A percentile compares a stretch with the other conserved stretches of the same genome.
Evolutionary conservation across 2,888 invertebrate species (phyloP).

Genomic region (Erebia epiphron): DNA sequence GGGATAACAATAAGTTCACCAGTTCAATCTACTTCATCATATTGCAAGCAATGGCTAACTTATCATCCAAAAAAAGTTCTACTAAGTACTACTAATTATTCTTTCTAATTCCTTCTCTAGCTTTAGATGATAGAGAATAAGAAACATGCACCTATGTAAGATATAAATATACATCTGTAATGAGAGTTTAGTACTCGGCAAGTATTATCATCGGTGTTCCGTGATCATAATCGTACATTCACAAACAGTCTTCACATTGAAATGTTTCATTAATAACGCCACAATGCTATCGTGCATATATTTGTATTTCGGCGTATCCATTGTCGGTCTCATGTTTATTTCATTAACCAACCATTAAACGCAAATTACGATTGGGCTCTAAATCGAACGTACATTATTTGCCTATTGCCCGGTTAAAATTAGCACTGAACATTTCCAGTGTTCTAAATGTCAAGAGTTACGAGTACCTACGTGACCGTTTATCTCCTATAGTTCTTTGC

Average conservation of each 20-base stretch:
- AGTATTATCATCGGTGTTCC: not conserved
- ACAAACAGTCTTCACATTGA: not conserved
- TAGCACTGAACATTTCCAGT: conserved; percentile 35
- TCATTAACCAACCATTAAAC: conserved; percentile 8
- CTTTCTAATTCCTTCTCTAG: too few species aligned
- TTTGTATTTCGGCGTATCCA: not conserved
- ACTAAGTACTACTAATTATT: too few species aligned
- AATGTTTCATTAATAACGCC: not conserved
- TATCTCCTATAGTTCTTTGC: conserved; percentile 8
- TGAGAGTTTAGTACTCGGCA: too few species aligned
- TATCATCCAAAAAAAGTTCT: too few species aligned
- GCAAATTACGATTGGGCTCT: conserved; percentile 8
- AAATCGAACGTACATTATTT: conserved; percentile 15
- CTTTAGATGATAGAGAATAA: too few species aligned
- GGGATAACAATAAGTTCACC: too few species aligned
- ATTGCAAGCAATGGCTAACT: too few species aligned
- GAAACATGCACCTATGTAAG: too few species aligned
- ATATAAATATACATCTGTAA: too few species aligned
- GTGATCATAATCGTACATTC: not conserved
- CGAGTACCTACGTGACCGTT: not conserved
- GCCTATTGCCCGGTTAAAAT: conserved; percentile 25
- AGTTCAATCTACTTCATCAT: too few species aligned
- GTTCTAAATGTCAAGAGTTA: conserved; percentile 33
- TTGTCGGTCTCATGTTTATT: conserved; percentile 6
- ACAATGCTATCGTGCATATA: not conserved